These are phyloP conservation scores for Paralichthys olivaceus DNA, from an alignment of 2,113 vertebrate genomes.

Conservation along the genomic window DNA sequence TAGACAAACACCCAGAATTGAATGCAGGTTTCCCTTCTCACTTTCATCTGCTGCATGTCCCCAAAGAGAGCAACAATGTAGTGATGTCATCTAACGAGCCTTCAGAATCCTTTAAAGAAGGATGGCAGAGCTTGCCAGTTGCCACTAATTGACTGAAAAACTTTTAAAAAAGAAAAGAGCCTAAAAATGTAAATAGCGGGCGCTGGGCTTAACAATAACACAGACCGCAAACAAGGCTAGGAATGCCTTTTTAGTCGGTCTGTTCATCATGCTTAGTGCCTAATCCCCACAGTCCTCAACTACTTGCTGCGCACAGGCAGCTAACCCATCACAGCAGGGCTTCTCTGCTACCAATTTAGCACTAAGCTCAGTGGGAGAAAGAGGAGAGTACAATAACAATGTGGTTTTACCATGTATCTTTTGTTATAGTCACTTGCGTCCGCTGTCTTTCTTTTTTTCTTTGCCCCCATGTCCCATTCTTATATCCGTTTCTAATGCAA, in stretches of 20 bases:
- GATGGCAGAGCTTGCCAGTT: constrained; percentile 71
- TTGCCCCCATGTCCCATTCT: constrained; percentile 18
- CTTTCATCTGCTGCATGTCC: constrained; percentile 80
- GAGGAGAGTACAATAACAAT: constrained; percentile 64
- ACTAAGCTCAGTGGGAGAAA: constrained; percentile 62
- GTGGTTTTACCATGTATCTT: constrained; percentile 64
- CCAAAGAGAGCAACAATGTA: constrained; percentile 75
- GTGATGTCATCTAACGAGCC: constrained; percentile 81
- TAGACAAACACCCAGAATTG: constrained; percentile 81
- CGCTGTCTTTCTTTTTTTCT: constrained; percentile 37
- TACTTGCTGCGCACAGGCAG: constrained; percentile 60
- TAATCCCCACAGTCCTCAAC: constrained; percentile 55
- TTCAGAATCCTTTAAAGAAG: constrained; percentile 73
- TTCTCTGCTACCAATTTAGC: constrained; percentile 76
- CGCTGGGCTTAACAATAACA: constrained; percentile 74
- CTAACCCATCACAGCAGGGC: constrained; percentile 64
- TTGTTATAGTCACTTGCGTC: constrained; percentile 54
- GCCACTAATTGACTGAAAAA: constrained; percentile 78
- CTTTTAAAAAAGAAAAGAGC: constrained; percentile 42
- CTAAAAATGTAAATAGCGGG: constrained; percentile 61
- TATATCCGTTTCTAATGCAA: constrained; percentile 25
- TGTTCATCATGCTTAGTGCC: constrained; percentile 74
- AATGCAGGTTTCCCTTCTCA: constrained; percentile 77
- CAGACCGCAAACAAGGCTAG: constrained; percentile 73
- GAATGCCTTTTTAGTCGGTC: constrained; percentile 73